Evolutionary conservation across 2,797 vertebrate genomes (phyloP), one percentile per base, ranked within the genome.

Genomic region (Peromyscus nudipes): DNA sequence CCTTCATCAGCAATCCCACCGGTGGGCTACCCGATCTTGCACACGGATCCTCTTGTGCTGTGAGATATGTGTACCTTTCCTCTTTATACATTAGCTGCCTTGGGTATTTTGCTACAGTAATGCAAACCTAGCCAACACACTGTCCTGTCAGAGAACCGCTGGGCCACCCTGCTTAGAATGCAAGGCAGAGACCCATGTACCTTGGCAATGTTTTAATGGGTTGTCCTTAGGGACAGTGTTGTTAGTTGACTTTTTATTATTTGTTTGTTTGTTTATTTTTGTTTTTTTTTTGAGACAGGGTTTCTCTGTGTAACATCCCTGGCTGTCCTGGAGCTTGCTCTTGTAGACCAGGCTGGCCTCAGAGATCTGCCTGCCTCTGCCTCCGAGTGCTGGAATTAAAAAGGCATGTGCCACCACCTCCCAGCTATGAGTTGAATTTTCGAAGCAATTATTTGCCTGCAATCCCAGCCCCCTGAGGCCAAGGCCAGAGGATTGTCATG

Each of bases 401-500:
- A 40, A 75, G 21, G 37, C 2, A 0, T 40, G 37, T 0, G 1
- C 71, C 37, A 75, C 71, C 37, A 75, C 4, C 0, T 4, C 71
- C 21, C 7, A 3, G 71, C 37, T 75, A 71, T 27, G 49, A 6
- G 93, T 37, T 88, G 97, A 97, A 84, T 87, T 71, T 71, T 67
- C 4, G 90, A 97, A 97, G 60, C 49, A 57, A 34, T 69, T 69
- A 40, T 85, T 85, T 85, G 83, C 43, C 83, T 67, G 31, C 12
- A 49, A 6, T 67, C 19, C 43, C 19, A 52, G 43, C 43, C 43
- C 12, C 67, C 40, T 52, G 83, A 85, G 43, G 43, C 31, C 34
- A 34, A 67, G 43, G 6, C 16, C 67, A 13, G 29, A 67, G 43
- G 5, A 14, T n/a, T 85, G 83, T 23, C n/a, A 49, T 23, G 6